Conservation (phyloP, 2,797 vertebrate genomes). For the Sebastolobus alascanus region DNA sequence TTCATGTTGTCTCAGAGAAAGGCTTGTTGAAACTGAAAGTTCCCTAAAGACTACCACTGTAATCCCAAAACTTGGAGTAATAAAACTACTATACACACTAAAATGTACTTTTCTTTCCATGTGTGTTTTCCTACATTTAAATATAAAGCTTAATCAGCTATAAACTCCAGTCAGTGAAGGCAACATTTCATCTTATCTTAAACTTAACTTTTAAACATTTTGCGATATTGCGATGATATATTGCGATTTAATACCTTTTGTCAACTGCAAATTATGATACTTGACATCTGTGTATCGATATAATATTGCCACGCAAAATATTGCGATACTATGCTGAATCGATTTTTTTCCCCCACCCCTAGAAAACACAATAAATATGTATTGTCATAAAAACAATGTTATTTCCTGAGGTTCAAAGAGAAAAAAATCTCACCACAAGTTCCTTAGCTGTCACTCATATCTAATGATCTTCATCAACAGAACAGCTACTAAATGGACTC, state of each 20-base stretch:
- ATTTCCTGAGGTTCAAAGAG: background rate
- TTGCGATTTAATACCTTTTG: no score
- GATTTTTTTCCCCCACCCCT: no score
- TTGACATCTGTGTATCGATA: no score
- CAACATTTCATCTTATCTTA: background rate
- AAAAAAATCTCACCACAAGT: background rate
- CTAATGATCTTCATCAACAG: background rate
- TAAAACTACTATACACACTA: constrained; percentile 88
- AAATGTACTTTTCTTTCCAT: constrained; percentile 33
- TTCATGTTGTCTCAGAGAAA: constrained; percentile 70
- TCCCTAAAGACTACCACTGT: constrained; percentile 85
- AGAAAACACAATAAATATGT: no score
- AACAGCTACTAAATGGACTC: background rate
- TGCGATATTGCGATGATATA: no score
- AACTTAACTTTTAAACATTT: no score
- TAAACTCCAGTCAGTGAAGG: background rate
- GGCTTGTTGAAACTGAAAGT: constrained; percentile 70
- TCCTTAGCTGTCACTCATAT: background rate
- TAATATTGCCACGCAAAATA: no score
- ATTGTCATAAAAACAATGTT: background rate
- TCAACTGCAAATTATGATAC: no score
- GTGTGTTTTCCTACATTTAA: constrained; percentile 1
- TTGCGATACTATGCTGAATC: no score
- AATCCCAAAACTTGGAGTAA: constrained; percentile 85
- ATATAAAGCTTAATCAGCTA: background rate